phyloP scores from a whole-genome alignment of 2,113 vertebrate genomes.

The Phyllostomus hastatus region DNA sequence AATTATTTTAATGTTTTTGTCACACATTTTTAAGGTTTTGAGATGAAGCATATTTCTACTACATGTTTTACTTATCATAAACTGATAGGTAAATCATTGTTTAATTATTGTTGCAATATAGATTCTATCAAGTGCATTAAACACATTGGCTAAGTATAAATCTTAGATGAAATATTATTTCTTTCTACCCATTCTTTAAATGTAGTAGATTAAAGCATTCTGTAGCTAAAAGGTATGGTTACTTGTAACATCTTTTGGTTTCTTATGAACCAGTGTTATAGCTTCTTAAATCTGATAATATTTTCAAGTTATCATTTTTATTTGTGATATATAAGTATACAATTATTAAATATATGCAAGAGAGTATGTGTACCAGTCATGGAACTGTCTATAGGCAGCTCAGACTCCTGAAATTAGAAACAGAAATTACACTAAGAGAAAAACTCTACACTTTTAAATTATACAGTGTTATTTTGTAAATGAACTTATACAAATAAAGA shows the following conservation, averaged over 20 bases:
- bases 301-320: not conserved
- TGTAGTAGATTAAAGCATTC: not conserved
- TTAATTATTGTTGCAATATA: no score
- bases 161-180: no score
- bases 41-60: not conserved
- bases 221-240: not conserved
- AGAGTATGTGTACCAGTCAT: not conserved
- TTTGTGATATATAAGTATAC: not conserved
- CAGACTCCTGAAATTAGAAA: not conserved
- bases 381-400: not conserved
- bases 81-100: not conserved
- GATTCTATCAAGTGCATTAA: no score
- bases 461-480: not conserved
- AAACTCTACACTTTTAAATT: not conserved
- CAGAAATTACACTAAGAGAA: not conserved
- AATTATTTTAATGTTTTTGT: not conserved
- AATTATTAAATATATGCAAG: not conserved
- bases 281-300: not conserved
- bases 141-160: no score
- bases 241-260: not conserved
- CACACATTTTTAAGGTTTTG: not conserved
- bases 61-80: not conserved
- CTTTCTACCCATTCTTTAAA: no score
- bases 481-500: not conserved
- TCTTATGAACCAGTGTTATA: not conserved